A percentile compares a stretch with the other conserved stretches of the same genome.
These are phyloP conservation scores for Drosophila mayri DNA, from an alignment of 1,140 invertebrate species.

Conservation along the genomic window DNA sequence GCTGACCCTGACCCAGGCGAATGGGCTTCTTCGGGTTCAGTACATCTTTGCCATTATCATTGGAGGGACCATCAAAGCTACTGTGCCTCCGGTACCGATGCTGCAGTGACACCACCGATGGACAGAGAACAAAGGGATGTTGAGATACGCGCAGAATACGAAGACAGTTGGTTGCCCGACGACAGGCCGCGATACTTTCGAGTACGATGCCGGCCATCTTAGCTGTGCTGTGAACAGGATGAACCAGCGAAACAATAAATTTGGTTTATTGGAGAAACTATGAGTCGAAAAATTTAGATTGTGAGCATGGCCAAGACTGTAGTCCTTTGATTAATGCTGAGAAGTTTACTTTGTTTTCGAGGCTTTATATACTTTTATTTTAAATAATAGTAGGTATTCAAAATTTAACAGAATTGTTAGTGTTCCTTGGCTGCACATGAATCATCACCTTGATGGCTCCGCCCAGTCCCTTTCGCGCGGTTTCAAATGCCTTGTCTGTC, in stretches of 20 bases:
- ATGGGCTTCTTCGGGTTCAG: neutral
- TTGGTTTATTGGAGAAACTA: conserved; percentile 6
- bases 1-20: neutral
- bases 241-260: conserved; percentile 17
- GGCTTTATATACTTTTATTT: conserved; percentile 3
- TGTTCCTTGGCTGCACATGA: conserved; percentile 88
- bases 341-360: conserved; percentile 27
- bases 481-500: conserved; percentile 94
- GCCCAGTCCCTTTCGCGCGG: conserved; percentile 88
- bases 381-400: conserved; percentile 6
- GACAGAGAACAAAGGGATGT: neutral
- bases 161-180: conserved; percentile 10
- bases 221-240: neutral
- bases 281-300: conserved; percentile 20
- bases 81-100: neutral
- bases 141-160: conserved; percentile 4
- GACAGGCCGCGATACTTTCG: conserved; percentile 14
- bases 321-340: conserved; percentile 6
- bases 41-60: neutral
- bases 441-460: conserved; percentile 97
- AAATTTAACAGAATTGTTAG: conserved; percentile 85
- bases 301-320: conserved; percentile 10
- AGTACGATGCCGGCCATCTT: conserved; percentile 29
- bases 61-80: neutral
- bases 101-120: neutral